phyloP scores from a whole-genome alignment of 1,140 invertebrate genomes.

The Trinorchestia longiramus region DNA sequence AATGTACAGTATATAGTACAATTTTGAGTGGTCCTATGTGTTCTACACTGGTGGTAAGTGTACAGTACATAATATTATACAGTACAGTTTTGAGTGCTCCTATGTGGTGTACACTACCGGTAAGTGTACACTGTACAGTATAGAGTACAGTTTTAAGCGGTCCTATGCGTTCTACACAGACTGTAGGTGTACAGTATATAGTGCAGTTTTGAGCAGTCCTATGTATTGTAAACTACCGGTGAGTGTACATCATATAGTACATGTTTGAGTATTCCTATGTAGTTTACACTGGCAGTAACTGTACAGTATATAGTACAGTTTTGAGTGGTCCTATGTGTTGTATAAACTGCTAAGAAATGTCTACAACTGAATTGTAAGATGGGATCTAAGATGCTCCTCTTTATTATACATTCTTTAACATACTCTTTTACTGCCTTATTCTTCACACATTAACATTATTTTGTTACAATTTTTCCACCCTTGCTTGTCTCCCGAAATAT shows the following conservation, averaged over 20 bases:
- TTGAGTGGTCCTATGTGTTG: background rate
- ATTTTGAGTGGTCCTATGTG: too few relatives aligned
- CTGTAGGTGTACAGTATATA: background rate
- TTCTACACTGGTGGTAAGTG: too few relatives aligned
- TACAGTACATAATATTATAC: too few relatives aligned
- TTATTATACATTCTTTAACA: too few relatives aligned
- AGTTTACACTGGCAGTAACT: background rate
- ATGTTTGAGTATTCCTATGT: background rate
- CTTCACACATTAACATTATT: too few relatives aligned
- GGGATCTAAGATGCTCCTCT: too few relatives aligned
- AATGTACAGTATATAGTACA: too few relatives aligned
- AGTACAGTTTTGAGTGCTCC: background rate
- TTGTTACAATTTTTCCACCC: too few relatives aligned
- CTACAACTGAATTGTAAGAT: too few relatives aligned
- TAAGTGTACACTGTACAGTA: background rate
- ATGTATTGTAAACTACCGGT: background rate
- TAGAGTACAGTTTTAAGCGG: background rate
- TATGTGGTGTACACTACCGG: background rate
- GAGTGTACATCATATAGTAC: background rate
- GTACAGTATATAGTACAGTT: background rate
- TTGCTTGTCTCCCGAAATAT: too few relatives aligned
- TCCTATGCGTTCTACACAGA: background rate
- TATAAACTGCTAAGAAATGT: too few relatives aligned
- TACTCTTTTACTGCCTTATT: too few relatives aligned
- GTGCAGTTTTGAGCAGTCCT: background rate